Conservation (phyloP, 1,140 invertebrate species). For the Nebria ingens region DNA sequence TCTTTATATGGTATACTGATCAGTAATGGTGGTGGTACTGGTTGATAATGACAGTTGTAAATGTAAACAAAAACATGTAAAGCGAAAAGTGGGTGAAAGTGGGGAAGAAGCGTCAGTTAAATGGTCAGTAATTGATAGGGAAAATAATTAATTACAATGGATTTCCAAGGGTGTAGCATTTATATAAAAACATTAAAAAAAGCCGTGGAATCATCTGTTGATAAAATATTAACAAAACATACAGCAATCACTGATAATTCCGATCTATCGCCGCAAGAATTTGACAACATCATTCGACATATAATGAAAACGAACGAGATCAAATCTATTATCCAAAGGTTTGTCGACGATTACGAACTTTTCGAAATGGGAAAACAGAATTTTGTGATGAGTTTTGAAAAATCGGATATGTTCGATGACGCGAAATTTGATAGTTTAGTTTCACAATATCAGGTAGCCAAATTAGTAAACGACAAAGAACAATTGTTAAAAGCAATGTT, state of each 20-base stretch:
- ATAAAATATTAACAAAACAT: background rate
- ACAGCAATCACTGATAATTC: background rate
- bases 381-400: constrained; percentile 12
- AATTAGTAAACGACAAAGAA: background rate
- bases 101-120: background rate
- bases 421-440: constrained; percentile 2
- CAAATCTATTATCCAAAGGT: background rate
- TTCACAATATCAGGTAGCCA: background rate
- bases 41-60: background rate
- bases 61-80: constrained; percentile 6
- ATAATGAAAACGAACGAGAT: background rate
- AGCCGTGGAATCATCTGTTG: background rate
- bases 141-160: background rate
- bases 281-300: background rate
- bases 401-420: constrained; percentile 13
- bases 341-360: background rate
- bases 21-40: too few species aligned
- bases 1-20: background rate
- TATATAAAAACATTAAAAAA: background rate
- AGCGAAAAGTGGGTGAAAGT: too few species aligned
- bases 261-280: background rate
- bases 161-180: background rate
- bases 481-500: background rate
- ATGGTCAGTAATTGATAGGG: background rate
- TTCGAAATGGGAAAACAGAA: constrained; percentile 10